A percentile compares a stretch with the other conserved stretches of the same genome.
phyloP scores from a whole-genome alignment of 2,888 invertebrate species.

The Tineola bisselliella region DNA sequence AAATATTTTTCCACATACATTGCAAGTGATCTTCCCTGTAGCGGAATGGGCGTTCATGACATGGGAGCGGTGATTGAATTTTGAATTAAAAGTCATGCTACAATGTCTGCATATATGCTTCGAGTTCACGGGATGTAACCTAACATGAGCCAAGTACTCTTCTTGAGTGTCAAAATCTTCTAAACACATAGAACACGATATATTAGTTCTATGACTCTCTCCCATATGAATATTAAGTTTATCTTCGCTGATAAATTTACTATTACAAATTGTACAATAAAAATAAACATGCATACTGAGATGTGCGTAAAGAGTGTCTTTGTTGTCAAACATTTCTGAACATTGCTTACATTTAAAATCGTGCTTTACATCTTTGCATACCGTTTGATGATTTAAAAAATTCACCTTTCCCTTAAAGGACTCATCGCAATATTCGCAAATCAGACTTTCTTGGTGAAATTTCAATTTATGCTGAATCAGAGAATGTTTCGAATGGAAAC shows the following conservation, averaged over 20 bases:
- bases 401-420: background rate
- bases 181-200: constrained; percentile 1
- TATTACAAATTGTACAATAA: constrained; percentile 18
- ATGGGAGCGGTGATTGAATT: background rate
- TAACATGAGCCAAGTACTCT: background rate
- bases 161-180: background rate
- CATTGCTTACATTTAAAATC: constrained; percentile 1
- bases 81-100: background rate
- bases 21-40: background rate
- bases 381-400: background rate
- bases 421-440: constrained; percentile 5
- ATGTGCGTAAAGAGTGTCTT: background rate
- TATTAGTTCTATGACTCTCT: constrained; percentile 17
- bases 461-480: constrained; percentile 3
- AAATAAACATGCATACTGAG: background rate
- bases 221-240: constrained; percentile 21
- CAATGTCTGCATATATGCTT: constrained; percentile 4
- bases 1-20: background rate
- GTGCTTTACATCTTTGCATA: background rate
- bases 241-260: constrained; percentile 21
- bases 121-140: background rate
- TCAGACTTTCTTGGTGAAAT: background rate
- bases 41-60: background rate
- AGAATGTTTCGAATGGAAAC: constrained; percentile 6
- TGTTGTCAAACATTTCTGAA: background rate